Evolutionary conservation across 2,113 vertebrate species (phyloP).

Genomic region (Oncorhynchus kisutch): DNA sequence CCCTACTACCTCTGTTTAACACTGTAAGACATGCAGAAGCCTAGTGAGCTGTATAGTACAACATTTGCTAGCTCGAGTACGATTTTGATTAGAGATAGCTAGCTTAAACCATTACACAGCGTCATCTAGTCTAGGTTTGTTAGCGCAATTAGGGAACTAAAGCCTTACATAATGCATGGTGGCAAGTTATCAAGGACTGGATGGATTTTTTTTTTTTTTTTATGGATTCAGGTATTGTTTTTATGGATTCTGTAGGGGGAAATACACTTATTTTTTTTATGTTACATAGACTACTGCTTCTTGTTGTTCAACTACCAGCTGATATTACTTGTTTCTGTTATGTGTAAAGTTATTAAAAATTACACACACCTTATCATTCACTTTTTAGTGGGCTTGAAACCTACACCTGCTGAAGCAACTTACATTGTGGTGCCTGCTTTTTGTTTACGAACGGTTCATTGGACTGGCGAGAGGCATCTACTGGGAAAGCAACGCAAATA

Average conservation of each 20-base stretch:
- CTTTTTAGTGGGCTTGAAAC: background rate
- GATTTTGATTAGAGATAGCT: background rate
- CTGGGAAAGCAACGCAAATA: background rate
- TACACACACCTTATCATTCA: background rate
- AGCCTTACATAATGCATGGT: constrained; percentile 56
- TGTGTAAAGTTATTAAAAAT: background rate
- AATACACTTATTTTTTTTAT: constrained; percentile 22
- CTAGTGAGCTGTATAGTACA: constrained; percentile 20
- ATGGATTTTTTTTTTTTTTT: background rate
- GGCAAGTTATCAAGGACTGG: constrained; percentile 25
- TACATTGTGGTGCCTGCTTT: background rate
- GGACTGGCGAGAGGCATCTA: too few relatives aligned
- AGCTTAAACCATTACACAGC: background rate
- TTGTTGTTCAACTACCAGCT: background rate
- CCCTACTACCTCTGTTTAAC: constrained; percentile 52
- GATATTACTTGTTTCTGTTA: constrained; percentile 16
- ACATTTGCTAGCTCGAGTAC: background rate
- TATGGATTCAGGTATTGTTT: background rate
- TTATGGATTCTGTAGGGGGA: background rate
- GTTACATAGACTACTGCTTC: constrained; percentile 40
- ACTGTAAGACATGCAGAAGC: constrained; percentile 33
- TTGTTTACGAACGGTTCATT: background rate
- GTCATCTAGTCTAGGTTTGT: constrained; percentile 11
- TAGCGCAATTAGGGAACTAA: constrained; percentile 14
- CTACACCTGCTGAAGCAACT: background rate